Evolutionary conservation across 2,797 vertebrate genomes (phyloP), one percentile per base, ranked within the genome.

Genomic region (Hyperoplus immaculatus): DNA sequence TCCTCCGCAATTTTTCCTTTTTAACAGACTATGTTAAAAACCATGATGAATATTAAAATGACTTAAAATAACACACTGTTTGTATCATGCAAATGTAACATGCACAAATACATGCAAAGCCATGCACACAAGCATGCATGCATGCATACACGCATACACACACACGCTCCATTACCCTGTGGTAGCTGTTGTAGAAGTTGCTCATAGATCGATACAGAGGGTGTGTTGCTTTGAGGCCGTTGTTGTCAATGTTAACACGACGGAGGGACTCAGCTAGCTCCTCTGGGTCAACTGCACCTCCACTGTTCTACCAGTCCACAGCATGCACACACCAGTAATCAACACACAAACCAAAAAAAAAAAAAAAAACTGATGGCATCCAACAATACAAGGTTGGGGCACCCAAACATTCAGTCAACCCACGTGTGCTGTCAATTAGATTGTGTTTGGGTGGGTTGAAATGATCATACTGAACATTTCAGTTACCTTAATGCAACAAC

Each of bases 171-270:
- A 89, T 96, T 96, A 96, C 96, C 95, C 94, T 91, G 92, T 94
- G 93, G 90, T 89, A 94, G 94, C 86, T 88, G 95, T 87, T 92
- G 93, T 92, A 94, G 95, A 96, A 88, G 91, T 95, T 94, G 92
- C 85, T 93, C 93, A 95, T 91, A 90, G 92, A 96, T 93, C 96
- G 94, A 59, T 95, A 93, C 84, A 92, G 78, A 71, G 93, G 92
- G 77, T 96, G 94, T 84, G 95, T 46, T 72, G 92, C 86, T 93
- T 87, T 92, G 87, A 96, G 92, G 92, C 90, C 94, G 92, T 85
- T 82, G 92, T 85, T 82, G 90, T 86, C 73, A 69, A 54, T 70
- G 77, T 95, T 95, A 91, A 95, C 84, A 88, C 70, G 93, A 59
- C 74, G 91, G 50, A 96, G 93, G 86, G 95, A 94, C 68, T 94